phyloP scores from a whole-genome alignment of 1,140 invertebrate species.

The Solenopsis invicta region DNA sequence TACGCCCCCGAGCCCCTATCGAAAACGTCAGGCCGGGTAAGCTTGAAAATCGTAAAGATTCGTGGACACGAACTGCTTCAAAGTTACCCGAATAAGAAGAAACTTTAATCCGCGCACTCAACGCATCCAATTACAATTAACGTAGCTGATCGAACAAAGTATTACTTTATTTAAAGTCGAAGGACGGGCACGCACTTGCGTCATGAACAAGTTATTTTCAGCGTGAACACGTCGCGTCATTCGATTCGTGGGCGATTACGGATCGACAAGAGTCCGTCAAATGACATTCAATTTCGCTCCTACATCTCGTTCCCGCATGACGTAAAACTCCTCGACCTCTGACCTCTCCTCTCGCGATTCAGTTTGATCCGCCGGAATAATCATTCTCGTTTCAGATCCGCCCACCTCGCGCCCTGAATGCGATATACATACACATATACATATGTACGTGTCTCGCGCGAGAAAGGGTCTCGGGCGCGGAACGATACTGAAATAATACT shows the following conservation, averaged over 20 bases:
- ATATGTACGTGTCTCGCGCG: conserved; percentile 30
- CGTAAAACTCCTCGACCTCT: conserved; percentile 30
- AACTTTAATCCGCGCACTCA: no score
- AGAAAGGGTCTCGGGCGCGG: conserved; percentile 70
- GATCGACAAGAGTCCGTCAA: background rate
- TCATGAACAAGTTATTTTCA: background rate
- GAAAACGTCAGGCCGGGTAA: conserved; percentile 16
- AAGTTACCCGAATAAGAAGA: background rate
- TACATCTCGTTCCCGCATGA: background rate
- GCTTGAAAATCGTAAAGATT: background rate
- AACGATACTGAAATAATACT: conserved; percentile 83
- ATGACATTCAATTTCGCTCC: background rate
- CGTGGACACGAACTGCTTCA: background rate
- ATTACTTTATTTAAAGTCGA: background rate
- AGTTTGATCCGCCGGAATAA: conserved; percentile 66
- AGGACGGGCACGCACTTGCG: background rate
- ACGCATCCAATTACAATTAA: background rate
- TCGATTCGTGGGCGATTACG: background rate
- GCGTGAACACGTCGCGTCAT: background rate
- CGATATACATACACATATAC: conserved; percentile 12
- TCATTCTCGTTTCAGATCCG: conserved; percentile 56
- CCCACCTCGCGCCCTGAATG: conserved; percentile 37
- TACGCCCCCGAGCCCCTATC: background rate
- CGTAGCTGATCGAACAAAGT: background rate
- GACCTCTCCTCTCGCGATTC: conserved; percentile 23